Evolutionary conservation across 2,888 invertebrate species (phyloP), one percentile per base, ranked within the genome.

Genomic region (Timema cristinae): DNA sequence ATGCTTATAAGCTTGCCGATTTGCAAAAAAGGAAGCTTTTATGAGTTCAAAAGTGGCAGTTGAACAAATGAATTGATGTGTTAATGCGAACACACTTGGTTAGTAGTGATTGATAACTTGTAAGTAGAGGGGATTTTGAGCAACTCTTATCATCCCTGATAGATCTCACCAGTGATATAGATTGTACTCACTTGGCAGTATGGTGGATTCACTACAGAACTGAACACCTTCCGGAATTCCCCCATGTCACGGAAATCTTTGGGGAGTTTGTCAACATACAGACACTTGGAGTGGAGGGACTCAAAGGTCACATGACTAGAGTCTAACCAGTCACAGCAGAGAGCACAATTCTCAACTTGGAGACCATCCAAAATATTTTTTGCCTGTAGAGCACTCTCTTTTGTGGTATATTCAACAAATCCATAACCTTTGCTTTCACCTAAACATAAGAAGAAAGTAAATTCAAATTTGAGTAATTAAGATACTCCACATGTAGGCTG

Each of bases 401-500:
- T 83, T 69, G 81, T 82, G 52, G 80, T 78, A 79, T 83, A 86
- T 76, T 85, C 84, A 49, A 86, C 85, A 78, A 86, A 83, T 5
- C 86, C 86, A 78, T 86, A 86, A 13, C 85, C 85, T 77, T 85
- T 85, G 78, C 82, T 84, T 54, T 81, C 80, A 71, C 84, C 85
- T 85, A 77, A 32, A 32, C 32, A 32, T 32, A 32, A 32, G 2
- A 1, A 32, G 32, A 32, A 32, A 32, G 32, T 32, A 32, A 32
- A 32, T 32, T 32, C 32, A 32, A 32, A 32, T 32, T 32, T 32
- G 32, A 32, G 32, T 32, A 32, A 32, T 32, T 32, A 32, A 32
- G 32, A 4, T 32, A 32, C 32, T 32, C 7, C 0, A 52, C 50
- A 67, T 10, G 67, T 13, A 54, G 13, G 32, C 66, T 16, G 9